Base-by-base conservation (phyloP, 2,888 invertebrate species). In the Isoperla grammatica region DNA sequence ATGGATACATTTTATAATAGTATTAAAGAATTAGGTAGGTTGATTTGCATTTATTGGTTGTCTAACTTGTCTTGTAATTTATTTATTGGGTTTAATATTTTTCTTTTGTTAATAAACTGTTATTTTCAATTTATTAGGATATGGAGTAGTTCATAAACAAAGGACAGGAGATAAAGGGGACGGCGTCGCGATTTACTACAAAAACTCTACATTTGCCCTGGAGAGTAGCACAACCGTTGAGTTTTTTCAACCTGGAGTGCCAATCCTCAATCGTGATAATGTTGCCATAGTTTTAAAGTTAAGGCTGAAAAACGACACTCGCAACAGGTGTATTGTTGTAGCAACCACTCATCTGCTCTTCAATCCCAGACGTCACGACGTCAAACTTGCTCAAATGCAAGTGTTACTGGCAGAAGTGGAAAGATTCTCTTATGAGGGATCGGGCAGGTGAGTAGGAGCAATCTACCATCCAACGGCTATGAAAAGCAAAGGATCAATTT, bases 331-430 rank as follows among this genome's bases (percentile, higher is more conserved):
- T 6, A 74, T 96, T 42, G 81, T 91, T 55, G 83, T 98, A 1
- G 91, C 93, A 2, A 98, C 94, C 11, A 98, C 98, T 0, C 99
- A 99, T 75, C 78, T 99, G 48, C 77, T 98, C 9, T 99, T 89
- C 74, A 98, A 98, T 78, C 95, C 93, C 0, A 84, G 78, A 66
- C 79, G 98, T 40, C 85, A 89, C 17, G 97, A 98, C 72, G 85
- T 97, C 1, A 84, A 95, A 66, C 77, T 97, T 29, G 95, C 91
- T 0, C 98, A 99, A 75, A 78, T 88, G 40, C 87, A 90, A 69
- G 72, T 92, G 37, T 76, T 99, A 8, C 75, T 99, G 11, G 85
- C 91, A 0, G 92, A 95, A 74, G 77, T 99, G 3, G 90, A 94
- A 66, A 79, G 87, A 67, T 81, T 92, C 65, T 83, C 91, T 0